These are phyloP conservation scores for Chelonia mydas DNA, from an alignment of 2,797 vertebrate species.

Conservation along the genomic window DNA sequence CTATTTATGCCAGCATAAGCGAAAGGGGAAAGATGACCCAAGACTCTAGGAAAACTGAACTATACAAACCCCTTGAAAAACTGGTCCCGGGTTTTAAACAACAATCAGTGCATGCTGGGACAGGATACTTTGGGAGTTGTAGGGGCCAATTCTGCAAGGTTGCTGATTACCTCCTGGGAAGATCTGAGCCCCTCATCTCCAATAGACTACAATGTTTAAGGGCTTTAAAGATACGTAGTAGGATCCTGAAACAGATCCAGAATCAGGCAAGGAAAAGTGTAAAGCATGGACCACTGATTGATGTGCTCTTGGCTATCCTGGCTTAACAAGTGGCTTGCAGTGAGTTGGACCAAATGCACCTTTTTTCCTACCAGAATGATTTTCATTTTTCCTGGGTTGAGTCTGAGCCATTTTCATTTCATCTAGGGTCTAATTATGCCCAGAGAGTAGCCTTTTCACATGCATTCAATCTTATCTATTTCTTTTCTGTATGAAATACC, in stretches of 20 bases:
- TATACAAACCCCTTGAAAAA: neutral
- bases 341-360: neutral
- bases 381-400: neutral
- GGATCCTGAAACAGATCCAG: neutral
- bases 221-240: neutral
- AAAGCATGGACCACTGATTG: neutral
- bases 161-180: neutral
- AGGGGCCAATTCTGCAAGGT: neutral
- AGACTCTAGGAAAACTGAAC: neutral
- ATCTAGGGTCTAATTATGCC: neutral
- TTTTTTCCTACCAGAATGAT: neutral
- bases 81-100: neutral
- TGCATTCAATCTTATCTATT: neutral
- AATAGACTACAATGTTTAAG: neutral
- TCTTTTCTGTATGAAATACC: constrained; percentile 1
- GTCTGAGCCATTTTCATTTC: constrained; percentile 13
- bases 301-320: neutral
- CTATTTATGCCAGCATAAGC: neutral
- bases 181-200: neutral
- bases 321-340: neutral
- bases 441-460: neutral
- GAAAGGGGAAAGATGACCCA: neutral
- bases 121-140: neutral
- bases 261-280: neutral
- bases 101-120: neutral